A percentile compares a stretch with the other conserved stretches of the same genome.
Evolutionary conservation across 2,797 vertebrate genomes (phyloP).

Genomic region (Lithobates sylvaticus): DNA sequence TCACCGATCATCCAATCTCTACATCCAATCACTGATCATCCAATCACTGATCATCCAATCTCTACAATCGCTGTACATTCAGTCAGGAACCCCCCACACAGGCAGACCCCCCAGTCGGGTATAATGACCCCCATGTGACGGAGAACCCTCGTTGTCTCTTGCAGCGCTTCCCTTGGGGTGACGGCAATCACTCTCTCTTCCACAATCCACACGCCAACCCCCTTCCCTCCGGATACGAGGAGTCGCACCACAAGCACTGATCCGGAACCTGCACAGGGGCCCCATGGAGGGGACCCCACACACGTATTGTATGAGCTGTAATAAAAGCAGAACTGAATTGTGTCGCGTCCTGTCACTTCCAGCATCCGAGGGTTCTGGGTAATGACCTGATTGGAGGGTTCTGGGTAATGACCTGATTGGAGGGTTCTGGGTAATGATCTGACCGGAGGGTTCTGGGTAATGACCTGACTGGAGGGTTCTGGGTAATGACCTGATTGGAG

Average conservation of each 20-base stretch:
- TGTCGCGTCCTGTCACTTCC: not conserved
- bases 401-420: not conserved
- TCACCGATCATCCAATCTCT: too few relatives aligned
- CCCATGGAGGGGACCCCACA: not conserved
- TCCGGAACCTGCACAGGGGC: not conserved
- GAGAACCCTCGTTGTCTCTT: slow-evolving; percentile 30
- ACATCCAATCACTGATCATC: too few relatives aligned
- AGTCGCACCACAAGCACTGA: slow-evolving; percentile 11
- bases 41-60: too few relatives aligned
- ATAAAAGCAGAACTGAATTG: not conserved
- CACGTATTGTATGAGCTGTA: not conserved
- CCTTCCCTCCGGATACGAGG: slow-evolving; percentile 83
- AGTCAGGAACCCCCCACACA: too few relatives aligned
- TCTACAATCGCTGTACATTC: too few relatives aligned
- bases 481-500: too few relatives aligned
- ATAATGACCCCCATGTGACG: too few relatives aligned
- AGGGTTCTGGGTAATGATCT: too few relatives aligned
- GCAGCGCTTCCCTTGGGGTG: slow-evolving; percentile 88
- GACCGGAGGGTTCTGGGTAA: too few relatives aligned
- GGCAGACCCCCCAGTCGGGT: too few relatives aligned
- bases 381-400: not conserved
- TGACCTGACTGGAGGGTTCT: too few relatives aligned
- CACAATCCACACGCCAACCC: slow-evolving; percentile 85
- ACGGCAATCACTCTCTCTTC: slow-evolving; percentile 87
- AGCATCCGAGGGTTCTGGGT: not conserved